phyloP scores from a whole-genome alignment of 1,140 invertebrate species.

The Streblospio benedicti region DNA sequence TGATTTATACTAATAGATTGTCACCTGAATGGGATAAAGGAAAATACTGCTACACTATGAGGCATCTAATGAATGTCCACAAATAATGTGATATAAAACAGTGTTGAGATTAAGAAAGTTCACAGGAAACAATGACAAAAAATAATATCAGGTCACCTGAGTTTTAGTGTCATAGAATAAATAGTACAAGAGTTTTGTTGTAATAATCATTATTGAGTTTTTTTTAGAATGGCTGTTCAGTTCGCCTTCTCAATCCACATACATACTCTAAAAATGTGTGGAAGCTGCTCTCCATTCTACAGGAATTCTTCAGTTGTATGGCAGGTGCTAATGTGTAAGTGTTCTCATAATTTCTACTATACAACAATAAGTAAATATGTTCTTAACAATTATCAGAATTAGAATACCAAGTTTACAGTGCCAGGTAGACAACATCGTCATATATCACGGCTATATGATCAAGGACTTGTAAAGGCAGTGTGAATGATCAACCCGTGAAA shows the following conservation, averaged over 20 bases:
- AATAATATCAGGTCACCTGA: neutral
- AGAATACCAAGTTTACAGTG: neutral
- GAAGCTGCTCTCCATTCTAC: constrained; percentile 63
- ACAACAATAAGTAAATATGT: neutral
- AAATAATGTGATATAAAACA: neutral
- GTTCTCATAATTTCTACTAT: neutral
- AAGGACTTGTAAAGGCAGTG: too few relatives aligned
- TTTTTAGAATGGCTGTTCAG: constrained; percentile 69
- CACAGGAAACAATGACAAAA: neutral
- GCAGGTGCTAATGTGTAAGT: constrained; percentile 80
- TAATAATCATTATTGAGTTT: neutral
- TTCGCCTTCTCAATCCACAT: constrained; percentile 88
- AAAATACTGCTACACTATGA: neutral
- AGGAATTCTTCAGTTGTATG: constrained; percentile 88
- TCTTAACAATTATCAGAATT: neutral
- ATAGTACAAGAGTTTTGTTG: neutral
- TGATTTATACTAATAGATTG: neutral
- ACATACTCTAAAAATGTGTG: constrained; percentile 63
- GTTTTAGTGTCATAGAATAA: neutral
- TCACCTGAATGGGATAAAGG: neutral
- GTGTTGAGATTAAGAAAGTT: neutral
- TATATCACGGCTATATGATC: too few relatives aligned
- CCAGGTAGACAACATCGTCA: neutral
- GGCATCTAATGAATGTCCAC: neutral
- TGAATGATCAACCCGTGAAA: too few relatives aligned